Evolutionary conservation across 2,113 vertebrate genomes (phyloP), one percentile per base, ranked within the genome.

Genomic region (Nannospalax galili): DNA sequence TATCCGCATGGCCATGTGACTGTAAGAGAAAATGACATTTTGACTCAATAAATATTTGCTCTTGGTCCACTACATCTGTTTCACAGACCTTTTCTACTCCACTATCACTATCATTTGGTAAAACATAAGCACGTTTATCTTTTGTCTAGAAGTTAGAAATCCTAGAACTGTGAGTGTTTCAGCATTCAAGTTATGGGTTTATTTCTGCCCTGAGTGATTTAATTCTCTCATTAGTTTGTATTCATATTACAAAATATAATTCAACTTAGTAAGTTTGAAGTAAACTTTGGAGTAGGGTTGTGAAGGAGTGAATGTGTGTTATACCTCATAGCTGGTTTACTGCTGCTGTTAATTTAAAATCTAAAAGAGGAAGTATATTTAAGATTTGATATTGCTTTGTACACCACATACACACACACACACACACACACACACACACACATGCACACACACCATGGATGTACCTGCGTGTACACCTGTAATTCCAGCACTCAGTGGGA

Each of bases 31-130:
- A 22, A 74, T 96, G 69, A 90, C 92, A 52, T 95, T 96, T 30
- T 7, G 3, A 97, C 85, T 91, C 70, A 1, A 56, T 96, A 95
- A 97, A 78, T 97, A 91, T 92, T 97, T 97, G 67, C 48, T 92
- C 94, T 90, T 73, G 58, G 62, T 93, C 24, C 56, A 58, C 58
- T 95, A 80, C 91, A 96, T 97, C 87, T 97, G 95, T 88, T 92
- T 92, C 70, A 60, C 89, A 97, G 90, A 92, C 48, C 58, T 48
- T 84, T 73, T 74, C 58, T 48, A 28, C 40, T 81, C 30, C 45
- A 65, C 67, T 22, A 40, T 89, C 73, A 67, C 72, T 22, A 40
- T 89, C 73, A 67, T 69, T 81, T 64, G 82, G 32, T 93, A 28
- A 87, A 92, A 87, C 93, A 73, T 56, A 5, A 87, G 40, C 69